Base-by-base conservation (phyloP, 2,888 invertebrate genomes). In the Troides oblongomaculatus region DNA sequence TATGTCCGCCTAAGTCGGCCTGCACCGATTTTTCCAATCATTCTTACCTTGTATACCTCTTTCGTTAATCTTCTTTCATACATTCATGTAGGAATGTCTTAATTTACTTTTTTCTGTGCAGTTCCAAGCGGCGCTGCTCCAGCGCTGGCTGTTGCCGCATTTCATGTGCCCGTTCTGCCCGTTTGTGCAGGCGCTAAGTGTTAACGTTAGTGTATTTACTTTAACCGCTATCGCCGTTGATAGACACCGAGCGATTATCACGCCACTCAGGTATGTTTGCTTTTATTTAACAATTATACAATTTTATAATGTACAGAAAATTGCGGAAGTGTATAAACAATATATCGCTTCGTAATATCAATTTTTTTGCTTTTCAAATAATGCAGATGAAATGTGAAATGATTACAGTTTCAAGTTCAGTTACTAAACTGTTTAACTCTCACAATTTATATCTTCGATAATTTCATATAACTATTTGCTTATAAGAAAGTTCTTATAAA, bases 151-250 rank as follows among this genome's bases (percentile, higher is more conserved):
- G 77, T 93, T 97, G 62, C 97, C 97, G 0, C 92, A 95, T 80
- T 96, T 97, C 83, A 96, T 98, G 95, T 98, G 98, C 83, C 95
- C 96, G 0, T 96, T 97, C 84, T 97, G 97, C 76, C 97, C 97
- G 0, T 98, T 97, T 86, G 95, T 97, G 14, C 97, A 97, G 88
- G 95, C 96, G 0, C 90, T 98, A 21, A 96, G 96, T 74, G 97
- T 98, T 1, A 97, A 96, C 81, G 97, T 97, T n/a, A 97, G 97
- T 76, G 96, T 98, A 50, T 96, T 97, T 81, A 97, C 97, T 0
- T 89, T 98, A 25, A 97, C 97, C 17, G 97, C 97, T 66, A 97
- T 97, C 71, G 97, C 97, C 0, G 94, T 97, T 69, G 97, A 98
- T 88, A 93, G 97, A 36, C 97, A 97, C 85, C 94, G 96, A 61